phyloP scores from a whole-genome alignment of 2,888 invertebrate genomes.

The Aelia acuminata region DNA sequence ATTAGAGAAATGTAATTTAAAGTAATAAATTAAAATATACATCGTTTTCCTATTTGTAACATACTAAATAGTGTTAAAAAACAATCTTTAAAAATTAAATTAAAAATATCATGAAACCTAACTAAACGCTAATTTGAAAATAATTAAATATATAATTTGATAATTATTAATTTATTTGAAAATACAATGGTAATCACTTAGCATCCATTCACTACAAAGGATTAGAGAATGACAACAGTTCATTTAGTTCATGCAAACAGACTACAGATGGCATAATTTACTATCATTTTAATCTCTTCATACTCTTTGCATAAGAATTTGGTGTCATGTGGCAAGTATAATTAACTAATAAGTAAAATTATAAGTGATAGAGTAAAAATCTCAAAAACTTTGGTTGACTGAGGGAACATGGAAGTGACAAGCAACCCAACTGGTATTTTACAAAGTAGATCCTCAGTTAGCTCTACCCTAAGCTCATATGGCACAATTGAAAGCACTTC shows the following conservation, averaged over 20 bases:
- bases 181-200: neutral
- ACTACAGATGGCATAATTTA: slow-evolving; percentile 11
- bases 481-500: slow-evolving; percentile 30
- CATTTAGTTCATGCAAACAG: neutral
- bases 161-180: no score
- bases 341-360: neutral
- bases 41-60: no score
- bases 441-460: neutral
- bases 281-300: neutral
- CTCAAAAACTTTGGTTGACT: neutral
- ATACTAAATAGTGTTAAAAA: no score
- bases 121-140: no score
- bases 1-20: no score
- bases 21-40: no score
- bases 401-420: neutral
- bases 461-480: slow-evolving; percentile 14
- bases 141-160: no score
- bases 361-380: neutral
- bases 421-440: neutral
- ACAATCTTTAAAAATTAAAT: no score
- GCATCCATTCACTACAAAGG: neutral
- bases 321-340: neutral
- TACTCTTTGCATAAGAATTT: neutral
- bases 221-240: neutral
- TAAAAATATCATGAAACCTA: no score